A percentile compares a stretch with the other conserved stretches of the same genome.
These are phyloP conservation scores for Hyperoodon ampullatus DNA, from an alignment of 2,113 vertebrate genomes.

Conservation along the genomic window DNA sequence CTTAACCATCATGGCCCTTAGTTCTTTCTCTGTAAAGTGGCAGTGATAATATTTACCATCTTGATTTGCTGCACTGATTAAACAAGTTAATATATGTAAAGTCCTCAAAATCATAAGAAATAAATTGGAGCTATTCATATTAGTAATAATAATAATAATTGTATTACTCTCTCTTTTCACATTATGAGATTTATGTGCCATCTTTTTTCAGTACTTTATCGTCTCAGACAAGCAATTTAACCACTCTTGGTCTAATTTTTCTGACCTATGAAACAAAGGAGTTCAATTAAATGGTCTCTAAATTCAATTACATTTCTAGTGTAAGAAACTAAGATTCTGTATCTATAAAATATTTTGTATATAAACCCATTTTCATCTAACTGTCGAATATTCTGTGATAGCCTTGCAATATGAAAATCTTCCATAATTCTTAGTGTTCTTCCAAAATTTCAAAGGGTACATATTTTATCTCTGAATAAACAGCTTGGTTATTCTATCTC, in stretches of 20 bases:
- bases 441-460: constrained; percentile 45
- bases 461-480: constrained; percentile 52
- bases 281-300: neutral
- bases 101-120: neutral
- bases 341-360: constrained; percentile 1
- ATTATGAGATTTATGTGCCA: neutral
- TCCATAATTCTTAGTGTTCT: constrained; percentile 15
- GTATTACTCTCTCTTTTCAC: neutral
- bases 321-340: constrained; percentile 40
- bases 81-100: neutral
- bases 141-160: neutral
- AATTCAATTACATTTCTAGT: constrained; percentile 49
- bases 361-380: constrained; percentile 48
- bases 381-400: constrained; percentile 31
- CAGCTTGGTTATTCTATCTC: neutral
- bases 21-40: neutral
- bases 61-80: neutral
- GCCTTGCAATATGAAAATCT: constrained; percentile 24
- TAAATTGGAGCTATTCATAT: neutral
- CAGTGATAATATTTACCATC: neutral
- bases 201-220: neutral
- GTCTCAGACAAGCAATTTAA: constrained; percentile 5
- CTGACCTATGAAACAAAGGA: constrained; percentile 40
- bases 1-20: neutral
- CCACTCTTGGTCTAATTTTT: constrained; percentile 18